These are phyloP conservation scores for Lophura nycthemera DNA, from an alignment of 2,113 vertebrate species.

Conservation along the genomic window DNA sequence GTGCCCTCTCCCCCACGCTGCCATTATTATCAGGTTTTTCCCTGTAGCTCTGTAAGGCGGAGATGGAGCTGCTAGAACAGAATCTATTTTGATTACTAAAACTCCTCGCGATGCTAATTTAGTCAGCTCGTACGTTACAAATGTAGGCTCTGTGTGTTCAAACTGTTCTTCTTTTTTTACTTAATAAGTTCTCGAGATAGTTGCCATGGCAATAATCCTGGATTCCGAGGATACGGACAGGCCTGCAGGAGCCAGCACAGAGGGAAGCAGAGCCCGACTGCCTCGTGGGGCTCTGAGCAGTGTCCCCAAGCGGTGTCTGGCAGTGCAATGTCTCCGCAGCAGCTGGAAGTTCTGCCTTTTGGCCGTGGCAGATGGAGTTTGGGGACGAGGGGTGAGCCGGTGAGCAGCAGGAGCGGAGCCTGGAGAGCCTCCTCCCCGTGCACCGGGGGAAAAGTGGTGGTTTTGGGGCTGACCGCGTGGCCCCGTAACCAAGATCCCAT, in stretches of 20 bases:
- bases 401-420: no score
- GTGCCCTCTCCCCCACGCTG: rapidly evolving
- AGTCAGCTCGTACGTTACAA: constrained; percentile 3
- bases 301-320: neutral
- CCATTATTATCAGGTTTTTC: neutral
- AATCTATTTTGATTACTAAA: constrained; percentile 46
- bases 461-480: neutral
- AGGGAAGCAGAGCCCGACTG: neutral
- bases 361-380: neutral
- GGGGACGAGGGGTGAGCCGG: neutral
- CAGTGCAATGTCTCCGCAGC: no score
- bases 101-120: constrained; percentile 16
- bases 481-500: neutral
- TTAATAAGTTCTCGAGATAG: constrained; percentile 65
- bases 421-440: neutral
- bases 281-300: neutral
- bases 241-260: rapidly evolving
- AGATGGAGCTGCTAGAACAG: constrained; percentile 25
- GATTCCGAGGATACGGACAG: neutral
- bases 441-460: no score
- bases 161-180: constrained; percentile 34
- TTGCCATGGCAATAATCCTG: constrained; percentile 68
- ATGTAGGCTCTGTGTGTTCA: constrained; percentile 45
- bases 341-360: no score
- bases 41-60: neutral